Evolutionary conservation across 2,888 invertebrate genomes (phyloP), one percentile per base, ranked within the genome.

Genomic region (Tiliacea aurago): DNA sequence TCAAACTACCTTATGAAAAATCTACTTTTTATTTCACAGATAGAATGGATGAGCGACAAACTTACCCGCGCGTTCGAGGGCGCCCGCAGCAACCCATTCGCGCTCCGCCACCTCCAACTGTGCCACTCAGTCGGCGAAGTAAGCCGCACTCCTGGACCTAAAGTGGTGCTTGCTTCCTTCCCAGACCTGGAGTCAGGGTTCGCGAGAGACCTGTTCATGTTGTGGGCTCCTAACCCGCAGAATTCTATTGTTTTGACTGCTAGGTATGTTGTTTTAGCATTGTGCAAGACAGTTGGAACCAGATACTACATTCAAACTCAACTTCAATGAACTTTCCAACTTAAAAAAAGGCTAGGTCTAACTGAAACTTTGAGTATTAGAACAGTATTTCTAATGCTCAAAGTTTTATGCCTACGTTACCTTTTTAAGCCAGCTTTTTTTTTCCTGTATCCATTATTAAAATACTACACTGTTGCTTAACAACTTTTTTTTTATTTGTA

Each of bases 41-140:
- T 99, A 85, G 99, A 99, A 95, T 99, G 99, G 99, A 99, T 99
- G 99, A 99, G 99, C 91, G 99, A 99, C 91, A 99, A 99, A 91
- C 96, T 99, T 58, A 99, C 99, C 97, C 97, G 99, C 78, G 98
- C 98, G 69, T 99, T 99, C 91, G 99, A 99, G 92, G 98, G 98
- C 0, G 98, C 98, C 0, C 97, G 99, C 72, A 98, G 98, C 88
- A 99, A 99, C 96, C 99, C 99, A 0, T 99, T 99, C 93, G 99
- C 99, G 70, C 98, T 99, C 81, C 98, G 98, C 81, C 98, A 99
- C 94, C 96, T 99, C 66, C 99, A 99, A 87, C 96, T 99, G 11
- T 99, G 99, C 89, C 99, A 99, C 93, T 98, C 98, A 75, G 97
- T 99, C 80, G 97, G 97, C 0, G 99, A 99, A 90, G 97, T 99